Evolutionary conservation across 1,140 invertebrate genomes (phyloP).

Genomic region (Rhizoglyphus robini): DNA sequence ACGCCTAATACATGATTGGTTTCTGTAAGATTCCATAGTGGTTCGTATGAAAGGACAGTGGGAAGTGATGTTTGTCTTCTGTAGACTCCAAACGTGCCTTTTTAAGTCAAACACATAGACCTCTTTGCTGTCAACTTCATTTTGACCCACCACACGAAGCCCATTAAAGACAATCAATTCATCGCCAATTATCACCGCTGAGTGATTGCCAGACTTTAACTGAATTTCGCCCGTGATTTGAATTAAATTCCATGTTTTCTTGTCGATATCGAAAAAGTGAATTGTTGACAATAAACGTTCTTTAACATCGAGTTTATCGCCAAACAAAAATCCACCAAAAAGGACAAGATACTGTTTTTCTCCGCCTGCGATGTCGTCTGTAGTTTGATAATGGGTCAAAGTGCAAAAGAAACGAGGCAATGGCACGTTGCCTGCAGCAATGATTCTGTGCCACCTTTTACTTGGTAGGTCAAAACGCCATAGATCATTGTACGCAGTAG

Average conservation of each 20-base stretch:
- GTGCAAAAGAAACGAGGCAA: constrained; percentile 85
- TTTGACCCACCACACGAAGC: not conserved
- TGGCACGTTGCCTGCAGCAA: constrained; percentile 59
- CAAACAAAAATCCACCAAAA: constrained; percentile 51
- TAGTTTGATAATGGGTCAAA: constrained; percentile 66
- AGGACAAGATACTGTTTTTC: constrained; percentile 76
- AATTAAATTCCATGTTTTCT: constrained; percentile 68
- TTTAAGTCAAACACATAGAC: not conserved
- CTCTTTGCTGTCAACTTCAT: not conserved
- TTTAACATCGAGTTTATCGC: not conserved
- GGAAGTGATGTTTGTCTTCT: not conserved
- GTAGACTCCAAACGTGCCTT: not conserved
- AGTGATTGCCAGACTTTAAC: constrained; percentile 62
- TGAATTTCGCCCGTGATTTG: constrained; percentile 33
- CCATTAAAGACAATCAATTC: constrained; percentile 77
- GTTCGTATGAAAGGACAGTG: not conserved
- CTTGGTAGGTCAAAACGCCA: constrained; percentile 80
- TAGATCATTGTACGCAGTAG: constrained; percentile 92
- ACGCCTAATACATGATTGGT: not conserved
- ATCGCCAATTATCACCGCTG: constrained; percentile 70
- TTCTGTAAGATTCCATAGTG: not conserved
- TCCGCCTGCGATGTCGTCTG: constrained; percentile 84
- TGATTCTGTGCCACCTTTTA: constrained; percentile 52
- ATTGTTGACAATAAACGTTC: constrained; percentile 56
- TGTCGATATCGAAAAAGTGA: constrained; percentile 68